Conservation (phyloP, 2,797 vertebrate genomes). For the Anolis apletophallus region DNA sequence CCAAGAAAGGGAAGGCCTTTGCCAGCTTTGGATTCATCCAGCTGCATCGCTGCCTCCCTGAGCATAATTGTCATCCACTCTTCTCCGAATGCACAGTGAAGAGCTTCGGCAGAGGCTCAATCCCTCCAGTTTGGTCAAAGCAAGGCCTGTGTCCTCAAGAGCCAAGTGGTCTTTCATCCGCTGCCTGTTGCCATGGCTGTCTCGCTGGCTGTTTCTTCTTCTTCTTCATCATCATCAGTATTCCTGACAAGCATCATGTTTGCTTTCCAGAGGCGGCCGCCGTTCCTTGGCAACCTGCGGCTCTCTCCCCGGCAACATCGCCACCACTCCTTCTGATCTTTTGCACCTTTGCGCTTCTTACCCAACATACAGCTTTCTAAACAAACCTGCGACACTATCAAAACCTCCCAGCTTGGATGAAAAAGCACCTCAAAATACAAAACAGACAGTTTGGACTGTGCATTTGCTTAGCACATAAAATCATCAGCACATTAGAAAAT, state of each 20-base stretch:
- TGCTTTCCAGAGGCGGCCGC: constrained; percentile 40
- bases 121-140: background rate
- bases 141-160: background rate
- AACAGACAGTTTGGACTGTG: background rate
- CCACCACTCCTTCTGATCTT: constrained; percentile 37
- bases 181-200: constrained; percentile 40
- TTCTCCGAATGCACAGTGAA: too few relatives aligned
- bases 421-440: background rate
- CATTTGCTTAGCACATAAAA: too few relatives aligned
- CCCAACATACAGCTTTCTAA: constrained; percentile 50
- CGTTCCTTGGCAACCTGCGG: constrained; percentile 52
- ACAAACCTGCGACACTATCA: constrained; percentile 46
- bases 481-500: background rate
- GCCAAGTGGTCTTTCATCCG: background rate
- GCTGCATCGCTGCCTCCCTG: background rate
- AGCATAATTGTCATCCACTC: background rate
- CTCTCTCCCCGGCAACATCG: constrained; percentile 38
- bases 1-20: background rate
- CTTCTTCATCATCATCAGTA: constrained; percentile 35
- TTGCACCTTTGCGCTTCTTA: background rate
- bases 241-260: constrained; percentile 63
- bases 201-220: background rate
- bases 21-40: background rate
- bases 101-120: background rate
- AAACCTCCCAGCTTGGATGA: too few relatives aligned